phyloP scores from a whole-genome alignment of 2,888 invertebrate genomes.

The Malthinus seriepunctatus region DNA sequence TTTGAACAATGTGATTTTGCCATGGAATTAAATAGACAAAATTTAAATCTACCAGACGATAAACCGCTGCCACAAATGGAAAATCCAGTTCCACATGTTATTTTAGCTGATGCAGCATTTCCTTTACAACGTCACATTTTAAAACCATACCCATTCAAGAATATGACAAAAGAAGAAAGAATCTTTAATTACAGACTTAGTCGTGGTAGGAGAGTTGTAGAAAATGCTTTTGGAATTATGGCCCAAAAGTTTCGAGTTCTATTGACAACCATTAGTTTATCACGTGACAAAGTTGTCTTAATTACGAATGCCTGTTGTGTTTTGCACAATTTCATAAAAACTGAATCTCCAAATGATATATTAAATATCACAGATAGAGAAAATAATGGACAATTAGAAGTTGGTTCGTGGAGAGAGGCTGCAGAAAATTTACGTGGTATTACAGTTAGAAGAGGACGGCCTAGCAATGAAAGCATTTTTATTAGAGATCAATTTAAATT shows the following conservation, averaged over 20 bases:
- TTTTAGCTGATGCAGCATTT: not conserved
- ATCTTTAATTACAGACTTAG: not conserved
- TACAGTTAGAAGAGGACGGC: no score
- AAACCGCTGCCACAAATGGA: not conserved
- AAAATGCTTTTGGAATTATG: no score
- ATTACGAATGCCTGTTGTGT: conserved; percentile 13
- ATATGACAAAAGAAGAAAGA: not conserved
- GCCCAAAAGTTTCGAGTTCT: not conserved
- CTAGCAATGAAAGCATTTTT: no score
- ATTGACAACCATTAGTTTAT: not conserved
- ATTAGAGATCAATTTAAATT: not conserved
- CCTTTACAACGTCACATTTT: not conserved
- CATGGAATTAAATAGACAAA: not conserved
- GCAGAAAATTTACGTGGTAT: no score
- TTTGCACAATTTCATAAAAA: conserved; percentile 13
- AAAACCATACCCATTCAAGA: no score
- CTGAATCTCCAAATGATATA: not conserved
- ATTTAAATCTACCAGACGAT: not conserved
- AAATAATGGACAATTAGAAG: no score
- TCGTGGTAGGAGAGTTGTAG: not conserved
- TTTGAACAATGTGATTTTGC: not conserved
- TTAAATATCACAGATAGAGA: no score
- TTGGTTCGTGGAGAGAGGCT: no score
- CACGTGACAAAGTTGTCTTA: conserved; percentile 5
- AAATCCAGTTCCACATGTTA: not conserved